Evolutionary conservation across 2,797 vertebrate species (phyloP), one percentile per base, ranked within the genome.

Genomic region (Champsocephalus gunnari): DNA sequence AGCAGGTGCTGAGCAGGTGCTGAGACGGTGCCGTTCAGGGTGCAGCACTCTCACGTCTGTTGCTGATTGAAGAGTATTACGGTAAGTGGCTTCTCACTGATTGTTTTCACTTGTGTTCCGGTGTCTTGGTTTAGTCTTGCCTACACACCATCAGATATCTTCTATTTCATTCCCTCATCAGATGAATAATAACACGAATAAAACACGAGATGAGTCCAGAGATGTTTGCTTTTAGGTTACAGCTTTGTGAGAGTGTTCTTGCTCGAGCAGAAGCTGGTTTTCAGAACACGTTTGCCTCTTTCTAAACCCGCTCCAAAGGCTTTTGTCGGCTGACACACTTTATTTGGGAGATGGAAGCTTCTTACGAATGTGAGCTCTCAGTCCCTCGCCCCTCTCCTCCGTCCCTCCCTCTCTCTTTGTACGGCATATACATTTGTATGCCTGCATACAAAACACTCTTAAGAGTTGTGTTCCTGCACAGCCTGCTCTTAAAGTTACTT

Each of bases 31-130:
- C 59, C 74, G 71, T 70, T 76, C 47, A 28, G 34, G n/a, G 44
- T 4, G n/a, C 48, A 53, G 11, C 61, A 66, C 47, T 71, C 47
- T 47, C 9, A 76, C 51, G 19, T 62, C 21, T 60, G 48, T 60
- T 68, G 48, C 72, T 77, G 62, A 77, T 54, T 79, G 56, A 76
- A 81, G 45, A 70, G 43, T 34, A 10, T 61, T 17, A 77, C 74
- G 80, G 92, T 93, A 67, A 88, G 92, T 77, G 62, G 79, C 57
- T 54, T 76, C 41, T 55, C 32, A 24, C 49, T 45, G 10, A 19
- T 48, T 63, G 14, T 49, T 55, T 45, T n/a, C 10, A 71, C 57
- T 64, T 82, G 19, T 65, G 76, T 68, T 66, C 19, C 68, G 57
- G 12, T 60, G 61, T 64, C 43, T 58, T 43, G 0, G 59, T 8